phyloP scores from a whole-genome alignment of 1,140 invertebrate genomes.

The Semibalanus balanoides region DNA sequence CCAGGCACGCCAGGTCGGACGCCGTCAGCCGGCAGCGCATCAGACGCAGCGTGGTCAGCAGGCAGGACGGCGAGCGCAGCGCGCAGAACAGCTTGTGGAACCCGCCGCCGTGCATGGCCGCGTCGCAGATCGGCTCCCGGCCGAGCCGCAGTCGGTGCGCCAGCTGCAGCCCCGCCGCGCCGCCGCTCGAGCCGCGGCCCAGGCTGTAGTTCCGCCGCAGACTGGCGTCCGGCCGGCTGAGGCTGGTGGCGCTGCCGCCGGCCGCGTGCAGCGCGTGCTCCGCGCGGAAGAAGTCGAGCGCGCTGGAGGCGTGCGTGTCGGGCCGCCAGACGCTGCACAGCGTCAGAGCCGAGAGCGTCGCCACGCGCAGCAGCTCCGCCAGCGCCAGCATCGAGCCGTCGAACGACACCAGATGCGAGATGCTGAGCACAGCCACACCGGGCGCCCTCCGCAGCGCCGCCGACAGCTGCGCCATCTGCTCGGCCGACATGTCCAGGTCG shows the following conservation, averaged over 20 bases:
- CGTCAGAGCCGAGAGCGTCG: neutral
- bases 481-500: conserved; percentile 37
- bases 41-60: conserved; percentile 37
- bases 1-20: conserved; percentile 39
- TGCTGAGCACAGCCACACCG: neutral
- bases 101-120: conserved; percentile 18
- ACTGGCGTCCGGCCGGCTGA: neutral
- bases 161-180: conserved; percentile 17
- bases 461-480: conserved; percentile 37
- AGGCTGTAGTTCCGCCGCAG: neutral
- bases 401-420: neutral
- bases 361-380: neutral
- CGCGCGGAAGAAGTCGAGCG: neutral
- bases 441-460: conserved; percentile 28
- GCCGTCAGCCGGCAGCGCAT: conserved; percentile 31
- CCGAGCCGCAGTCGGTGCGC: conserved; percentile 13
- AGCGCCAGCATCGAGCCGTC: neutral
- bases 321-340: neutral
- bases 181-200: too few species aligned
- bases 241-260: too few species aligned
- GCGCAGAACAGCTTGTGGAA: conserved; percentile 25
- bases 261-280: neutral
- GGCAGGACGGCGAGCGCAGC: conserved; percentile 33
- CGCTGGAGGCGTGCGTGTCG: neutral
- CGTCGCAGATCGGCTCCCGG: conserved; percentile 17